phyloP scores from a whole-genome alignment of 2,888 invertebrate genomes.

The Pammene fasciana region DNA sequence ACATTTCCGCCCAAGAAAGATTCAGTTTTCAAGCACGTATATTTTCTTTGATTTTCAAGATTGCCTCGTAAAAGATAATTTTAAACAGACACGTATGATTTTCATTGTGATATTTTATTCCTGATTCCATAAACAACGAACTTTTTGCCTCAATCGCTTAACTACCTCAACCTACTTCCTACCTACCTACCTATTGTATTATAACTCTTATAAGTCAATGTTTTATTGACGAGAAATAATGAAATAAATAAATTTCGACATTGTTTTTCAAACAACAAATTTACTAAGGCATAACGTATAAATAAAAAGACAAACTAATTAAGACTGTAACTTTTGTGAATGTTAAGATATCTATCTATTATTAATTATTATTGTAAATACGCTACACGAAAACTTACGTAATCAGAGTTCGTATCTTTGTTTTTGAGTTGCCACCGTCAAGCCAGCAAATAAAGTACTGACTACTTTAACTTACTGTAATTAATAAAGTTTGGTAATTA shows the following conservation, averaged over 20 bases:
- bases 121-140: too few species aligned
- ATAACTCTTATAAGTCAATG: too few species aligned
- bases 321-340: background rate
- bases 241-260: background rate
- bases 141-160: too few species aligned
- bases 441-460: background rate
- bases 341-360: background rate
- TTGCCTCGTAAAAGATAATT: too few species aligned
- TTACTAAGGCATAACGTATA: background rate
- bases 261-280: background rate
- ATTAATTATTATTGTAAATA: background rate
- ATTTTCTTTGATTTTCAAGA: too few species aligned
- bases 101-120: too few species aligned
- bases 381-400: background rate
- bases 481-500: constrained; percentile 7
- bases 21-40: too few species aligned
- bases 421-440: background rate
- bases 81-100: too few species aligned
- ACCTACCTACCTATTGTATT: too few species aligned
- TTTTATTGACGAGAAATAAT: too few species aligned
- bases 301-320: background rate
- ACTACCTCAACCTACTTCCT: too few species aligned
- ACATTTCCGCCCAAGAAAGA: too few species aligned
- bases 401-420: background rate
- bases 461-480: constrained; percentile 3